These are phyloP conservation scores for Eunapius fragilis DNA, from an alignment of 37 sponge, comb jelly and placozoan species.

Conservation along the genomic window DNA sequence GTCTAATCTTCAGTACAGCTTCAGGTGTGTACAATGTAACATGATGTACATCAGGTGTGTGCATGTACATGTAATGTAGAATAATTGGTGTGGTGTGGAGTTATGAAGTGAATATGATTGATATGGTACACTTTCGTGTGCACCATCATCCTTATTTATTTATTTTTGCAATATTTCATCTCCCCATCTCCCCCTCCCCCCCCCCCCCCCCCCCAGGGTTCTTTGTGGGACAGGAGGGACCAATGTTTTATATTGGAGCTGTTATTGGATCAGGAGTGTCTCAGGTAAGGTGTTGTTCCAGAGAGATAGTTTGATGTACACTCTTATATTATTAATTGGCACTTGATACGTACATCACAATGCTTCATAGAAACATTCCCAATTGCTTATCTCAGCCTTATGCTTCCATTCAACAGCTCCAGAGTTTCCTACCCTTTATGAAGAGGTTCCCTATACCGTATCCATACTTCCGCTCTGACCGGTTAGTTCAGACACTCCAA, in stretches of 20 bases:
- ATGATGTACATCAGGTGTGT: neutral
- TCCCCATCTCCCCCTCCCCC: neutral
- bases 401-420: neutral
- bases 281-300: constrained; percentile 22
- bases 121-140: too few relatives aligned
- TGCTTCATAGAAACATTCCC: too few relatives aligned
- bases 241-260: constrained; percentile 98
- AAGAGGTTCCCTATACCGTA: neutral
- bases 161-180: too few relatives aligned
- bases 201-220: constrained; percentile 49
- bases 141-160: too few relatives aligned
- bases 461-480: neutral
- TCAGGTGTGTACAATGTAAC: constrained; percentile 63
- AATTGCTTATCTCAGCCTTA: too few relatives aligned
- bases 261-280: constrained; percentile 92
- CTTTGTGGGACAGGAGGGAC: constrained; percentile 95
- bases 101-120: too few relatives aligned
- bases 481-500: neutral
- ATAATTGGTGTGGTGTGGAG: too few relatives aligned
- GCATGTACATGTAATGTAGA: too few relatives aligned
- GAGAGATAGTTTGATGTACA: too few relatives aligned
- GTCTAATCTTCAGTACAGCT: constrained; percentile 91
- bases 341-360: too few relatives aligned
- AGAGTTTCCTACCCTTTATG: neutral
- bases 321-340: too few relatives aligned